These are phyloP conservation scores for Silvanus unidentatus DNA, from an alignment of 2,888 invertebrate genomes.

Conservation along the genomic window DNA sequence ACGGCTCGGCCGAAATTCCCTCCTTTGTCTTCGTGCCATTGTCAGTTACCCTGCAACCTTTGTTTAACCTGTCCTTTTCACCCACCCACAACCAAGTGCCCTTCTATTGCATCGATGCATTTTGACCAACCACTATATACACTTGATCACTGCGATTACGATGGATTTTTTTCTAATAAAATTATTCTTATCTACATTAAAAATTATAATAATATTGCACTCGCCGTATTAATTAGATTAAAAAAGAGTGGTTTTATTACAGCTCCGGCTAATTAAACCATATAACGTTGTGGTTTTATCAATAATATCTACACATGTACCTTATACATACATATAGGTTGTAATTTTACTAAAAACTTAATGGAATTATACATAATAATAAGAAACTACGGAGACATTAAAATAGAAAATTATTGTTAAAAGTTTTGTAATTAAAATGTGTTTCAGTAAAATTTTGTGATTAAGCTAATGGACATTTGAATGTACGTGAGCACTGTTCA, in stretches of 20 bases:
- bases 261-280: too few species aligned
- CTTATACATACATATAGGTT: too few species aligned
- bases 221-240: neutral
- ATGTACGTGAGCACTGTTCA: too few species aligned
- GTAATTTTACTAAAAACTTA: too few species aligned
- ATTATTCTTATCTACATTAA: neutral
- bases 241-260: neutral
- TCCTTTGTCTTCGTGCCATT: constrained; percentile 81
- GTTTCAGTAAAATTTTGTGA: constrained; percentile 2
- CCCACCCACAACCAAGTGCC: constrained; percentile 27
- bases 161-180: constrained; percentile 12
- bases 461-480: constrained; percentile 4
- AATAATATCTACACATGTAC: too few species aligned
- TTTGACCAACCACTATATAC: constrained; percentile 43
- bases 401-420: neutral
- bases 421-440: constrained; percentile 2
- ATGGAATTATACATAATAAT: too few species aligned
- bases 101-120: constrained; percentile 47
- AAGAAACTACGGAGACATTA: neutral
- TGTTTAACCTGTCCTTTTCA: constrained; percentile 42
- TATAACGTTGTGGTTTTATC: too few species aligned
- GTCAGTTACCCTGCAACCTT: constrained; percentile 46
- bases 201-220: neutral
- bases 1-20: constrained; percentile 51
- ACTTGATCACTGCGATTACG: constrained; percentile 32